Conservation (phyloP, 2,797 vertebrate species). For the Sebastes nivosus region DNA sequence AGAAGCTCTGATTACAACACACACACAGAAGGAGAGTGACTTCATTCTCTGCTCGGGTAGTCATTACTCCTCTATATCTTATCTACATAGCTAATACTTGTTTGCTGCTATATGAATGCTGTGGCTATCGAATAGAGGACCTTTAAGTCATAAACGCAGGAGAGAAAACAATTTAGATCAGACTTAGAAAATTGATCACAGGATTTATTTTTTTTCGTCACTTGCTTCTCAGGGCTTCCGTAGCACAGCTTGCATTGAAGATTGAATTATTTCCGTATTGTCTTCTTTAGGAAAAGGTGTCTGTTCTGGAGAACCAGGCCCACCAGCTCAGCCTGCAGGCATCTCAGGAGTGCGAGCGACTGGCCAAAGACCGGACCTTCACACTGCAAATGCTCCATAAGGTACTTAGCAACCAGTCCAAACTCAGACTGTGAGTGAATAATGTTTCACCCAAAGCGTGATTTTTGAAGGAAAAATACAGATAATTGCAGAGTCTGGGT, state of each 20-base stretch:
- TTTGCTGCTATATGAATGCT: no score
- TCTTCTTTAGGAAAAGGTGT: constrained; percentile 88
- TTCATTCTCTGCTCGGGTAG: no score
- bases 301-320: constrained; percentile 90
- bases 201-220: no score
- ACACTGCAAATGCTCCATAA: constrained; percentile 91
- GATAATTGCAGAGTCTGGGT: not conserved
- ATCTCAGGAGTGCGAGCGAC: constrained; percentile 88
- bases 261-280: not conserved
- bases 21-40: no score
- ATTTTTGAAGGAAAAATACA: not conserved
- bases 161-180: not conserved
- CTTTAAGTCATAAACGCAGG: not conserved
- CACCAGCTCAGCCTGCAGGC: constrained; percentile 91
- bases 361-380: constrained; percentile 85
- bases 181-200: no score
- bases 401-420: constrained; percentile 72
- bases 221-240: no score
- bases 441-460: not conserved
- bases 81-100: no score
- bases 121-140: no score
- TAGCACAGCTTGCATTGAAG: not conserved
- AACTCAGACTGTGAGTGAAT: not conserved
- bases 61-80: no score
- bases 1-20: no score